Percentiles rank a stretch among this genome's conserved stretches.
These are phyloP conservation scores for Drosophila pegasa DNA, from an alignment of 2,888 invertebrate species.

Conservation along the genomic window DNA sequence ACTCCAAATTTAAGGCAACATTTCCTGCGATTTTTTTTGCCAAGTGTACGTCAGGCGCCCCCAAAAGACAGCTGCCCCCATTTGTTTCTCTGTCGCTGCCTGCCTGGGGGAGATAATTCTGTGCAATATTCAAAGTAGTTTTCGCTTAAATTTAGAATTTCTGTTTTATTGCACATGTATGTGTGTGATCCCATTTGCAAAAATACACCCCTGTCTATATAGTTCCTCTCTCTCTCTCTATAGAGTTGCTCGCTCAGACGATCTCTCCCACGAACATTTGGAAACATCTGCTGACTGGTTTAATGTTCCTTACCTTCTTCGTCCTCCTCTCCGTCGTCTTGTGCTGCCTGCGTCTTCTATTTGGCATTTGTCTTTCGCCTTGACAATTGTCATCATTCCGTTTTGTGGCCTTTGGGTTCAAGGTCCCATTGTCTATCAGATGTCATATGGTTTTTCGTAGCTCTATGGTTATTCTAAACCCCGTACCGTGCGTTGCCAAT, in stretches of 20 bases:
- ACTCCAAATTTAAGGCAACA: no score
- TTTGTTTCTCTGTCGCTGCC: constrained; percentile 5
- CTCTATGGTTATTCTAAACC: constrained; percentile 25
- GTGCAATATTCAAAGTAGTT: constrained; percentile 41
- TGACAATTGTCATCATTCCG: constrained; percentile 58
- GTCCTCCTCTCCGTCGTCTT: constrained; percentile 1
- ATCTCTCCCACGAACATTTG: constrained; percentile 57
- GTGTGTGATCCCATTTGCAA: constrained; percentile 39
- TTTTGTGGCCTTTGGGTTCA: constrained; percentile 55
- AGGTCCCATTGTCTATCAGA: constrained; percentile 46
- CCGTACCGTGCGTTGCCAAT: constrained; percentile 34
- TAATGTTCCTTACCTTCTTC: constrained; percentile 33
- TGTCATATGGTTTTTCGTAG: constrained; percentile 49
- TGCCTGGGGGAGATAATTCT: constrained; percentile 61
- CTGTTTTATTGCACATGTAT: constrained; percentile 32
- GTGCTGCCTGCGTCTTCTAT: constrained; percentile 14
- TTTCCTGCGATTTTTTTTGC: no score
- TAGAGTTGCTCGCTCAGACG: neutral
- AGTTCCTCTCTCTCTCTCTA: neutral
- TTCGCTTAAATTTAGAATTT: constrained; percentile 64
- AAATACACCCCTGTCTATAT: constrained; percentile 24
- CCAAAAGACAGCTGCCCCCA: constrained; percentile 52
- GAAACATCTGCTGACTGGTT: constrained; percentile 55
- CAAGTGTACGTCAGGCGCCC: constrained; percentile 30
- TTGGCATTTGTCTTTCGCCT: constrained; percentile 53